Evolutionary conservation across 2,797 vertebrate species (phyloP).

Genomic region (Streptopelia turtur): DNA sequence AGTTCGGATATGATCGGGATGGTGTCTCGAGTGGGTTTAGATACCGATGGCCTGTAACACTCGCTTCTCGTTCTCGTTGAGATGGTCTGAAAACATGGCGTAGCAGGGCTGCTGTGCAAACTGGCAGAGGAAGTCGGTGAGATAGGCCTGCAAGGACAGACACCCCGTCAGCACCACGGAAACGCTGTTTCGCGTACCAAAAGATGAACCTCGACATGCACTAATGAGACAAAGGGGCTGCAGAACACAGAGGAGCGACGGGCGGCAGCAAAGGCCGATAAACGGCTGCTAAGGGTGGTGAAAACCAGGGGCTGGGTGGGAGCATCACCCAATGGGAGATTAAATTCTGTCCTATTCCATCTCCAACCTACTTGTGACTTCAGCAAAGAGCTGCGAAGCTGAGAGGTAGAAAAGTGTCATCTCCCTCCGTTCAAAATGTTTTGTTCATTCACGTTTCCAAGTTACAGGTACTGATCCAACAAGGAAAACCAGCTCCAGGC

Average conservation of each 20-base stretch:
- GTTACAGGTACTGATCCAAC: not conserved
- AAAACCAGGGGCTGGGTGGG: not conserved
- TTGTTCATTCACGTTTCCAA: not conserved
- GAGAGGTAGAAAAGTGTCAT: not conserved
- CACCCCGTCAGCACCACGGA: not conserved
- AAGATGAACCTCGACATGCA: not conserved
- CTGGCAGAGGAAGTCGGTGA: constrained; percentile 97
- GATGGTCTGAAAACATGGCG: constrained; percentile 94
- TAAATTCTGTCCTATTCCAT: not conserved
- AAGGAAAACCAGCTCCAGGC: not conserved
- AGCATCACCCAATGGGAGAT: not conserved
- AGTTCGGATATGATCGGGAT: not conserved
- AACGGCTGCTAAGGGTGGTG: not conserved
- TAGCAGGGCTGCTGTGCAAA: constrained; percentile 98
- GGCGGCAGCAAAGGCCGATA: not conserved
- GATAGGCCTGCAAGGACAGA: constrained; percentile 86
- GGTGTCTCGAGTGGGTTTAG: constrained; percentile 70
- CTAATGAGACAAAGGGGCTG: accelerated
- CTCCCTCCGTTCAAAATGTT: not conserved
- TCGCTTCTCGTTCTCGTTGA: constrained; percentile 91
- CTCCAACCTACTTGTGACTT: not conserved
- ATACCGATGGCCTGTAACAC: constrained; percentile 94
- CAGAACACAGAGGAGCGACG: not conserved
- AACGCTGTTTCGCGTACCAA: not conserved
- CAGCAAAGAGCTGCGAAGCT: not conserved